Percentiles rank a stretch among this genome's conserved stretches.
Conservation (phyloP, 2,888 invertebrate genomes). For the Dione vanillae region DNA sequence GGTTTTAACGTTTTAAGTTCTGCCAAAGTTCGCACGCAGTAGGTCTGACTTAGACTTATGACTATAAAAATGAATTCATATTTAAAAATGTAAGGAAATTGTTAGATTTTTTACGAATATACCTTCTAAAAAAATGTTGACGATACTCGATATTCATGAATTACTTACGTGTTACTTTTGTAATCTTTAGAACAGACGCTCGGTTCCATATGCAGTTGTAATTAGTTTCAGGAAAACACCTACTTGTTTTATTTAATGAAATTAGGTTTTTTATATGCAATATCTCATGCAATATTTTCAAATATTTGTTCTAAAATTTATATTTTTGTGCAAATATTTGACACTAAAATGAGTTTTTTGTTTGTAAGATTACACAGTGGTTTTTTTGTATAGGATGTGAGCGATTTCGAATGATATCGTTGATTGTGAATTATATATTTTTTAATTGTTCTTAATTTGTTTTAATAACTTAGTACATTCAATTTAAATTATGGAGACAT, state of each 20-base stretch:
- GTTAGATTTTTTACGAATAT: constrained; percentile 4
- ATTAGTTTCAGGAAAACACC: not conserved
- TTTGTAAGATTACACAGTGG: constrained; percentile 62
- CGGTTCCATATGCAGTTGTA: too few relatives aligned
- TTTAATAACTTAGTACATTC: not conserved
- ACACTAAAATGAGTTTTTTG: constrained; percentile 48
- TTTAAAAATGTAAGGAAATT: constrained; percentile 48
- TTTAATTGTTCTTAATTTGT: not conserved
- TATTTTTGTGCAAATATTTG: constrained; percentile 43
- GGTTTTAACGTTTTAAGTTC: constrained; percentile 21
- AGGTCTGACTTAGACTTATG: constrained; percentile 64
- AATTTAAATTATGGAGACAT: not conserved
- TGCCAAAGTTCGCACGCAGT: constrained; percentile 65
- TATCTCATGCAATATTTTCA: not conserved
- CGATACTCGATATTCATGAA: constrained; percentile 66
- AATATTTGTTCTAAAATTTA: constrained; percentile 40
- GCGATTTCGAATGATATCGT: constrained; percentile 22
- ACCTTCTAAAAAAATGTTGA: constrained; percentile 13
- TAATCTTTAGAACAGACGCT: constrained; percentile 60
- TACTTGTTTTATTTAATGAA: not conserved
- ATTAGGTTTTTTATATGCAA: not conserved
- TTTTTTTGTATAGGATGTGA: constrained; percentile 50
- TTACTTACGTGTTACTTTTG: constrained; percentile 69
- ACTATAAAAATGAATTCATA: constrained; percentile 74
- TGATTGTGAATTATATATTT: constrained; percentile 10